A percentile compares a stretch with the other conserved stretches of the same genome.
phyloP scores from a whole-genome alignment of 1,140 invertebrate species.

The Brachionus angularis region DNA sequence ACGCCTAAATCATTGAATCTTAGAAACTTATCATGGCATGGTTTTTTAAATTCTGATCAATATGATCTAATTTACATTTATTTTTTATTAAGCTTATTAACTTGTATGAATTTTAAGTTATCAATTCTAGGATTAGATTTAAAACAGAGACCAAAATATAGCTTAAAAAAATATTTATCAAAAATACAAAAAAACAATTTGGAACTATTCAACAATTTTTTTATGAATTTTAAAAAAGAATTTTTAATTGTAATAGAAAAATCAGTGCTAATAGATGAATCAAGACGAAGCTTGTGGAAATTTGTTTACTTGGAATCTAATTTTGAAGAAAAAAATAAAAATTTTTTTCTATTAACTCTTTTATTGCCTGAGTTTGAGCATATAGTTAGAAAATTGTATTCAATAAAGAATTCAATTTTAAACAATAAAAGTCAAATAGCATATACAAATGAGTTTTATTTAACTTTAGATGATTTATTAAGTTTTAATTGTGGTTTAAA shows the following conservation, averaged over 20 bases:
- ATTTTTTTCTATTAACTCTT: not conserved
- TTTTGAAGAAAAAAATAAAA: no score
- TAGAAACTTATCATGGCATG: constrained; percentile 32
- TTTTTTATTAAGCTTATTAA: constrained; percentile 8
- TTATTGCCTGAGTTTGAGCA: constrained; percentile 23
- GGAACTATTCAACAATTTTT: constrained; percentile 9
- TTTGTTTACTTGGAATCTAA: not conserved
- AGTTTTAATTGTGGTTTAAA: not conserved
- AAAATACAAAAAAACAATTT: not conserved
- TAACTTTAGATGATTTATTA: constrained; percentile 31
- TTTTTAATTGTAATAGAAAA: not conserved
- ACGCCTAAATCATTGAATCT: constrained; percentile 32
- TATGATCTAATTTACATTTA: constrained; percentile 4
- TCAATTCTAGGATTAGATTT: not conserved
- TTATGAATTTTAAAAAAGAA: not conserved
- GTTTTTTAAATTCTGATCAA: constrained; percentile 20
- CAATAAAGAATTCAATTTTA: not conserved
- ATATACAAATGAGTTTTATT: constrained; percentile 31
- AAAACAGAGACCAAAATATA: constrained; percentile 10
- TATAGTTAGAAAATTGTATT: constrained; percentile 8
- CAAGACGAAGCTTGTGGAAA: constrained; percentile 1
- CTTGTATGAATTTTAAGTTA: not conserved
- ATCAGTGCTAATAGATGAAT: not conserved
- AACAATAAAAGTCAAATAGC: not conserved
- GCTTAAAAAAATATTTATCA: not conserved